Evolutionary conservation across 2,113 vertebrate genomes (phyloP).

Genomic region (Archilochus colubris): DNA sequence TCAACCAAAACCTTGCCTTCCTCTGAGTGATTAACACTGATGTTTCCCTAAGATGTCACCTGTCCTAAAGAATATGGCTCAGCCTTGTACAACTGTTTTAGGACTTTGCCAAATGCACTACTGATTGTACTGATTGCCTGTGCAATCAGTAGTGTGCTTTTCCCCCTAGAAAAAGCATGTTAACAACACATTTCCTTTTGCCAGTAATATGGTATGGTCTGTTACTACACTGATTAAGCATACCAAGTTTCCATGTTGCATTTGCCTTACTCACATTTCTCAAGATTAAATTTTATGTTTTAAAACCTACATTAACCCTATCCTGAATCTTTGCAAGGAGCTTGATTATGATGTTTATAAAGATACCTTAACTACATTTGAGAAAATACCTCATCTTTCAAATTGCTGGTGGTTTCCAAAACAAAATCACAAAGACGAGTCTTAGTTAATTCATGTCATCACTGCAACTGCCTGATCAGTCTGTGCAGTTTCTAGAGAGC

Average conservation of each 20-base stretch:
- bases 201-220: neutral
- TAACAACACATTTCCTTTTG: accelerated
- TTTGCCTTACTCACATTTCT: neutral
- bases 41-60: neutral
- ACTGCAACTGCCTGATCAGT: neutral
- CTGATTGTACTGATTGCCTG: accelerated
- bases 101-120: neutral
- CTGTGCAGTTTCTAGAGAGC: neutral
- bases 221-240: neutral
- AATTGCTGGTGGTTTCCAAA: neutral
- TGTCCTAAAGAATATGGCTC: neutral
- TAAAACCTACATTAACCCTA: neutral
- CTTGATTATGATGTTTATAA: neutral
- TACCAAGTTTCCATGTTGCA: neutral
- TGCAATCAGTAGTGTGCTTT: neutral
- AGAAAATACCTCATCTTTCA: neutral
- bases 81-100: neutral
- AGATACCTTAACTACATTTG: neutral
- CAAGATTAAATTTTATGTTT: neutral
- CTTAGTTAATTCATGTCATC: neutral
- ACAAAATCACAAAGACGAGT: neutral
- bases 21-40: neutral
- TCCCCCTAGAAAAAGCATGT: neutral
- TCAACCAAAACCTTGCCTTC: neutral
- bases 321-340: neutral